Conservation (phyloP, 2,113 vertebrate species). For the Menidia beryllina region DNA sequence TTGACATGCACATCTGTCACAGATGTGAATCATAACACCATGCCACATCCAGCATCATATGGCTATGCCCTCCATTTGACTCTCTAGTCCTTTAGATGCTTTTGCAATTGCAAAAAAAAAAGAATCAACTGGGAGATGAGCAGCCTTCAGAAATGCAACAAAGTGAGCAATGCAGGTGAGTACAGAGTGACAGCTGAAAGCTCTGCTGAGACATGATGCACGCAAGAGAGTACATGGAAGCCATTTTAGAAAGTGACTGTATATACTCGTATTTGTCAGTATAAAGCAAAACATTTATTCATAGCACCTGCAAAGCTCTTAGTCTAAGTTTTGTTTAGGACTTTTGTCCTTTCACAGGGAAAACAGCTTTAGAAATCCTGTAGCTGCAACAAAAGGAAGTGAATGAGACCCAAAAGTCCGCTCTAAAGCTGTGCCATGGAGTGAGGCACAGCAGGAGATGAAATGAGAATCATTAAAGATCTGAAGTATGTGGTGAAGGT, state of each 20-base stretch:
- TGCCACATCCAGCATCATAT: conserved; percentile 21
- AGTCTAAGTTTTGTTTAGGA: background rate
- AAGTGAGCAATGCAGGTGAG: conserved; percentile 24
- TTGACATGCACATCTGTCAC: conserved; percentile 68
- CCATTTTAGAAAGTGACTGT: background rate
- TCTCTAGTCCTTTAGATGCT: conserved; percentile 21
- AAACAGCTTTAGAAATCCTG: conserved; percentile 3
- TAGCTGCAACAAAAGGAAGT: conserved; percentile 13
- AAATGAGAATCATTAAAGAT: background rate
- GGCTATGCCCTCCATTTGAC: conserved; percentile 12
- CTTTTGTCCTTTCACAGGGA: background rate
- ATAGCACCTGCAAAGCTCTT: background rate
- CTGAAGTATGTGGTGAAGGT: conserved; percentile 20
- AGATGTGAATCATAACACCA: conserved; percentile 39
- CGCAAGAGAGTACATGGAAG: background rate
- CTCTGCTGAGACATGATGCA: background rate
- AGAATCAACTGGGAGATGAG: conserved; percentile 16
- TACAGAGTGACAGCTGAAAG: background rate
- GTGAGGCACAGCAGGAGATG: background rate
- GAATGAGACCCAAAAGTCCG: conserved; percentile 8
- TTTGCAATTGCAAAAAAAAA: conserved; percentile 1
- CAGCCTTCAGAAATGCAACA: conserved; percentile 26
- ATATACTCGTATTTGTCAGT: background rate
- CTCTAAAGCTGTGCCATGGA: conserved; percentile 5
- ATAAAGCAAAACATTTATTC: background rate